These are phyloP conservation scores for Anguilla obscura DNA, from an alignment of 2,797 vertebrate genomes.

Conservation along the genomic window DNA sequence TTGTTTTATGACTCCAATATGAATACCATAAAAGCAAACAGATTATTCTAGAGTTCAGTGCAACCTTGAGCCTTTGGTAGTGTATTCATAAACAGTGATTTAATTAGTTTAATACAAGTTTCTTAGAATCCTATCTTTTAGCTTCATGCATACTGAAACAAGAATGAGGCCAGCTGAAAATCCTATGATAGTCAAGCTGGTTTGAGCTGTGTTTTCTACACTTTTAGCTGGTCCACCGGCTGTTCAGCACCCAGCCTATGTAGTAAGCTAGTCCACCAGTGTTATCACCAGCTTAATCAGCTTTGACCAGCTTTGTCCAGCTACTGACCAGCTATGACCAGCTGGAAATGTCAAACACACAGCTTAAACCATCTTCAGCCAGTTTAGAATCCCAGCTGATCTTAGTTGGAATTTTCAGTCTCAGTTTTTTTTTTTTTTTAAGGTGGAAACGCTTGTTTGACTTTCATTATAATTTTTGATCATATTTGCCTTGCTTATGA, in stretches of 20 bases:
- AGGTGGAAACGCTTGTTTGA: too few species aligned
- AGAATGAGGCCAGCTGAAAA: background rate
- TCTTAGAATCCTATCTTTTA: background rate
- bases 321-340: too few species aligned
- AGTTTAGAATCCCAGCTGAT: too few species aligned
- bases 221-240: too few species aligned
- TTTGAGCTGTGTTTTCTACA: too few species aligned
- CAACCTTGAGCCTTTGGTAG: background rate
- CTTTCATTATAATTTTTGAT: background rate
- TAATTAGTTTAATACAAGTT: background rate
- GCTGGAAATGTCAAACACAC: too few species aligned
- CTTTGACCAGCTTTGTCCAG: too few species aligned
- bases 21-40: background rate
- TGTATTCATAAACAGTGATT: background rate
- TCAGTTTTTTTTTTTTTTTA: background rate
- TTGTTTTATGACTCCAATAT: background rate
- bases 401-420: slow-evolving; percentile 20
- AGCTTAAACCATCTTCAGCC: too few species aligned
- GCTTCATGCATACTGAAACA: background rate
- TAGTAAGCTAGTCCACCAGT: too few species aligned
- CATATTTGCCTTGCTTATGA: background rate
- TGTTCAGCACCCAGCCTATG: too few species aligned
- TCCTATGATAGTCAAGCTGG: too few species aligned
- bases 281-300: too few species aligned
- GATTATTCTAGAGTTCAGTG: background rate